These are phyloP conservation scores for Endomychus coccineus DNA, from an alignment of 2,888 invertebrate species.

Conservation along the genomic window DNA sequence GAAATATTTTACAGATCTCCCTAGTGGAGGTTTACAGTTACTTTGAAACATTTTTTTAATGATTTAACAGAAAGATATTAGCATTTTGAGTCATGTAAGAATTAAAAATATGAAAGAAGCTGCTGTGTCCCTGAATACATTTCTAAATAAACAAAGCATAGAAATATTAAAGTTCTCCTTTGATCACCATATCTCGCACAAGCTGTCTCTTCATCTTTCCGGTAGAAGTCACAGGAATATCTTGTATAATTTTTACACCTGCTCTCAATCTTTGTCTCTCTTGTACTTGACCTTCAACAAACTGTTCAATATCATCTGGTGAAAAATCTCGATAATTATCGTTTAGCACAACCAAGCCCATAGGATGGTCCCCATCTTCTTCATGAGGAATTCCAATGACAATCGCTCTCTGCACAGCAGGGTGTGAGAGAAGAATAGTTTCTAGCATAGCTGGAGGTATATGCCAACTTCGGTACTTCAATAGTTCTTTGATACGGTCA, in stretches of 20 bases:
- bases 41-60: no score
- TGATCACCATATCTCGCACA: conserved; percentile 6
- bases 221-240: conserved; percentile 33
- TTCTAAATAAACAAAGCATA: no score
- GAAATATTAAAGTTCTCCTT: conserved; percentile 8
- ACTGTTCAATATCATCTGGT: conserved; percentile 21
- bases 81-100: no score
- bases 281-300: conserved; percentile 29
- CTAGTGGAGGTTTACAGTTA: no score
- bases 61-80: no score
- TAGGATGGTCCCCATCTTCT: conserved; percentile 62
- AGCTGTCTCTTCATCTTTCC: conserved; percentile 32
- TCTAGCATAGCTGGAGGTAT: conserved; percentile 76
- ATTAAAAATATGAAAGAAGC: no score
- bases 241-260: conserved; percentile 32
- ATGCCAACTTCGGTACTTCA: conserved; percentile 46
- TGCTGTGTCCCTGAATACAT: no score
- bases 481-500: conserved; percentile 44
- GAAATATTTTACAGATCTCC: no score
- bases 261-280: conserved; percentile 34
- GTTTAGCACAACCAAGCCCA: conserved; percentile 29
- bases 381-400: conserved; percentile 69
- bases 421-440: conserved; percentile 58
- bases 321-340: conserved; percentile 18
- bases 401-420: conserved; percentile 66